Evolutionary conservation across 2,113 vertebrate species (phyloP), one percentile per base, ranked within the genome.

Genomic region (Mionectes macconnelli): DNA sequence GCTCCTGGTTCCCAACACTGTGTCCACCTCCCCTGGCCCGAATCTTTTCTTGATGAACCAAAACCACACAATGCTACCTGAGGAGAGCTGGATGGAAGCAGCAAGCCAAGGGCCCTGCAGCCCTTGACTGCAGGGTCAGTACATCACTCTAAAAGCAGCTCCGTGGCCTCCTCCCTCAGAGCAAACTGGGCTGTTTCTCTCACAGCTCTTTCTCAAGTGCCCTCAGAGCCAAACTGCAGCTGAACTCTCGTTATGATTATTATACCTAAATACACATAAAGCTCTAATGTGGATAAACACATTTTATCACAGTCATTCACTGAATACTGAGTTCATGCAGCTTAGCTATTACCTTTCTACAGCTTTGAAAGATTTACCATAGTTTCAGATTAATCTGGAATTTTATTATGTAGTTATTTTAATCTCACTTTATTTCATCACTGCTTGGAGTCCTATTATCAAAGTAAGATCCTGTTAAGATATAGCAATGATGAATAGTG

Each of bases 381-480:
- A 52, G 63, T 59, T 93, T 86, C 85, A 80, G 75, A 78, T 90
- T 96, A 96, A 96, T 91, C 78, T 90, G 62, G 63, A 93, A 91
- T 70, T 94, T 89, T 88, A 93, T 95, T 87, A 66, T 62, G 57
- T 69, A 83, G 89, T 91, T 97, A 76, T 91, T 97, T 91, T 94
- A 94, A 96, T 93, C 87, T 96, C 70, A 84, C 68, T 90, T 86
- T 78, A 87, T 94, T 90, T 95, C 95, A 94, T 86, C 72, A 55
- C 85, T 91, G 81, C 84, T 91, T 77, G 69, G 81, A 95, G 90
- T 33, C 84, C 73, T 49, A 53, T 93, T 94, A 91, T 84, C 73
- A 74, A 91, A 92, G 87, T 52, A 79, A 87, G 84, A 87, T 87
- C 49, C 15, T 57, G 82, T 79, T 94, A 80, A 83, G 93, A 76